Evolutionary conservation across 2,888 invertebrate species (phyloP), one percentile per base, ranked within the genome.

Genomic region (Osedax frankpressi): DNA sequence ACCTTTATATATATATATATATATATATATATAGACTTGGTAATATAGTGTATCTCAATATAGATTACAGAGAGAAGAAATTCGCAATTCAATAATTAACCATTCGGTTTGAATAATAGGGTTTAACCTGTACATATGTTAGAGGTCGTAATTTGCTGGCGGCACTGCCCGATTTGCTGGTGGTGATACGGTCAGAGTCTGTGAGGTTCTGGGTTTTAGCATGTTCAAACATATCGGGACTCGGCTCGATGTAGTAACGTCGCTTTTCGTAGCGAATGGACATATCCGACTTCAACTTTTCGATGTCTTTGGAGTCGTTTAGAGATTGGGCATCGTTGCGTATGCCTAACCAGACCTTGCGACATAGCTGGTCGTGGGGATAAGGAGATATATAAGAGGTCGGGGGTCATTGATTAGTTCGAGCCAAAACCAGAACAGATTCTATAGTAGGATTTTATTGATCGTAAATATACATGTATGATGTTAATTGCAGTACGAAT

Each of bases 211-310:
- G 78, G 60, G 78, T 78, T 70, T 79, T 77, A 1, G 83, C 83
- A 69, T 83, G 83, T 30, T 84, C 85, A 73, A 82, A 81, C 77
- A 84, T 81, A 19, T 82, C 79, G 30, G 85, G 84, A 26, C 84
- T 83, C 1, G 87, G 86, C 60, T 86, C 86, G 3, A 76, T 75
- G 68, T 77, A 78, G 85, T 86, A 88, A 82, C 93, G 89, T 84
- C 93, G 94, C 82, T 91, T 89, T 85, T 97, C 96, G 84, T 96
- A 96, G 86, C 95, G 96, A 82, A 93, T 91, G 73, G 90, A 88
- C 92, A 95, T 93, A 81, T 93, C 90, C 85, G 94, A 93, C 83
- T 91, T 90, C 81, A 94, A 90, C 84, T 91, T 90, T 85, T 92
- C 91, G 85, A 94, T 94, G 81, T 93, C 93, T 80, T 90, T 90